A percentile compares a stretch with the other conserved stretches of the same genome.
Conservation (phyloP, 2,888 invertebrate genomes). For the Nymphalis c-album region DNA sequence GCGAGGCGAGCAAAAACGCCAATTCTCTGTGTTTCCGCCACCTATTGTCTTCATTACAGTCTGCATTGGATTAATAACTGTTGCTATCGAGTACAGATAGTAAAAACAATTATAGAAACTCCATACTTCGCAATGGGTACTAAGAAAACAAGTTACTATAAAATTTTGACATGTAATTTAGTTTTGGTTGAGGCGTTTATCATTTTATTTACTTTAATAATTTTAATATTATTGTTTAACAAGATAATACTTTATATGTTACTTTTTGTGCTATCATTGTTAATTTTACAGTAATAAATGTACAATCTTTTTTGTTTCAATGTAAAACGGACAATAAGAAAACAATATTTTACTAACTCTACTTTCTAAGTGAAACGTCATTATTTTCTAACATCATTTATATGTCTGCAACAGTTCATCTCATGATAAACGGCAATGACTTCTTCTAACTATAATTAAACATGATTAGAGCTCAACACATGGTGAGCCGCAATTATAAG, state of each 20-base stretch:
- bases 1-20: constrained; percentile 62
- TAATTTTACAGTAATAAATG: no score
- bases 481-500: constrained; percentile 75
- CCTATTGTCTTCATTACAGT: constrained; percentile 71
- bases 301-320: no score
- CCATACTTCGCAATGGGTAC: neutral
- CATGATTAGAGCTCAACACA: constrained; percentile 79
- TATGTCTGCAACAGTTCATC: constrained; percentile 78
- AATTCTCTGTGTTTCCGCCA: constrained; percentile 69
- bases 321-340: neutral
- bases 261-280: no score
- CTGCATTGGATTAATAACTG: constrained; percentile 66
- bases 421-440: constrained; percentile 80
- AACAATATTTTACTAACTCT: constrained; percentile 33
- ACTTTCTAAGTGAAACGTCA: constrained; percentile 43
- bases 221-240: no score
- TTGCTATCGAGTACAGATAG: constrained; percentile 29
- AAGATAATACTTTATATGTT: no score
- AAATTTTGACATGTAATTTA: neutral
- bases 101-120: constrained; percentile 12
- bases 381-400: constrained; percentile 64
- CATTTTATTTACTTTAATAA: neutral
- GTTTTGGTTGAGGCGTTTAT: neutral
- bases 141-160: neutral
- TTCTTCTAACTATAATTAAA: constrained; percentile 76